These are phyloP conservation scores for Orchestes rusci DNA, from an alignment of 2,888 invertebrate genomes.

Conservation along the genomic window DNA sequence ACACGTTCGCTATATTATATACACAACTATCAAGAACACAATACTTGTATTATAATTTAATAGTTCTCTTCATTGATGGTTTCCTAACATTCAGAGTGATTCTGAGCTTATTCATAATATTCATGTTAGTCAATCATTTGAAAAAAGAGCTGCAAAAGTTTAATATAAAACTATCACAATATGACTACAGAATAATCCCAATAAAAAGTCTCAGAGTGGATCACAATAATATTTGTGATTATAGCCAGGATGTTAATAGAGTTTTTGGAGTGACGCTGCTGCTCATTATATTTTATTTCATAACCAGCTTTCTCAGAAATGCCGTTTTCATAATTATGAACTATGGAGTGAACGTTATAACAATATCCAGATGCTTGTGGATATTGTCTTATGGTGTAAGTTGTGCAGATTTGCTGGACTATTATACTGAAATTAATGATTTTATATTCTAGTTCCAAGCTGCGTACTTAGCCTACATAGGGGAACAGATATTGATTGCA, in stretches of 20 bases:
- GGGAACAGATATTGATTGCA: conserved; percentile 13
- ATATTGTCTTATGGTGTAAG: conserved; percentile 18
- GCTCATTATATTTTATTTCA: conserved; percentile 13
- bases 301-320: conserved; percentile 16
- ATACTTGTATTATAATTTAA: conserved; percentile 8
- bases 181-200: neutral
- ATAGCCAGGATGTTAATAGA: conserved; percentile 9
- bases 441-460: conserved; percentile 14
- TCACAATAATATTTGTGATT: conserved; percentile 15
- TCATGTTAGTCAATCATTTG: conserved; percentile 9
- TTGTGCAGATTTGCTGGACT: neutral
- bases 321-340: conserved; percentile 15
- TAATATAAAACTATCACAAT: conserved; percentile 8
- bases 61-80: conserved; percentile 14
- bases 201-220: neutral
- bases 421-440: neutral
- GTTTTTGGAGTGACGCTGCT: conserved; percentile 16
- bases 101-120: conserved; percentile 14
- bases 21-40: conserved; percentile 13
- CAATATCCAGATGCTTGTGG: conserved; percentile 10
- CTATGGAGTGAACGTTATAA: neutral
- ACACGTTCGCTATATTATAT: conserved; percentile 9
- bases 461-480: conserved; percentile 15
- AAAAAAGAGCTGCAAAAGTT: conserved; percentile 4
- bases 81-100: conserved; percentile 12